phyloP scores from a whole-genome alignment of 2,797 vertebrate species.

The Meriones psammophilus region DNA sequence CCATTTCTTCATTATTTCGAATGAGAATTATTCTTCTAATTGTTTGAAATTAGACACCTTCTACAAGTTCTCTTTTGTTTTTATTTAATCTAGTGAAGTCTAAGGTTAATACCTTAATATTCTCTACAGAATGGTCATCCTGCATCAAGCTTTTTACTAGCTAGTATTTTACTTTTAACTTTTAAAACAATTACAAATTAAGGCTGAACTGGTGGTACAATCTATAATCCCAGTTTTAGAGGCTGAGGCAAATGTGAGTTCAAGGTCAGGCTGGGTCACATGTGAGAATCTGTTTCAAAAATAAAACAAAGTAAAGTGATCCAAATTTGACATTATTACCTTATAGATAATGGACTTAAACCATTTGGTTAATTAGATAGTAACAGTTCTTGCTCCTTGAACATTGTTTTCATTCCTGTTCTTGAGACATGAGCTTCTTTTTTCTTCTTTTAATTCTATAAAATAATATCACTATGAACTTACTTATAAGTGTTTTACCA shows the following conservation, averaged over 20 bases:
- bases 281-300: neutral
- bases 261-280: neutral
- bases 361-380: neutral
- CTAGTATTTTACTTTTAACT: neutral
- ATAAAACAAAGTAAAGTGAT: neutral
- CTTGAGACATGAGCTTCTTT: neutral
- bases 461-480: neutral
- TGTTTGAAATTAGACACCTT: neutral
- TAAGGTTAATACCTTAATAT: no score
- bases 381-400: neutral
- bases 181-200: neutral
- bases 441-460: neutral
- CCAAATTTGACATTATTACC: neutral
- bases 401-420: neutral
- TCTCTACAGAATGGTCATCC: no score
- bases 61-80: constrained; percentile 20
- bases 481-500: neutral
- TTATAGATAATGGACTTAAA: neutral
- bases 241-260: neutral
- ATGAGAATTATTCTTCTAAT: neutral
- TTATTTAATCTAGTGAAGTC: constrained; percentile 5
- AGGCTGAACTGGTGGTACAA: neutral
- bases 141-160: neutral
- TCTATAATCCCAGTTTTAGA: neutral
- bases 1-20: neutral